Conservation (phyloP, 1,140 invertebrate genomes). For the Caerostris extrusa region DNA sequence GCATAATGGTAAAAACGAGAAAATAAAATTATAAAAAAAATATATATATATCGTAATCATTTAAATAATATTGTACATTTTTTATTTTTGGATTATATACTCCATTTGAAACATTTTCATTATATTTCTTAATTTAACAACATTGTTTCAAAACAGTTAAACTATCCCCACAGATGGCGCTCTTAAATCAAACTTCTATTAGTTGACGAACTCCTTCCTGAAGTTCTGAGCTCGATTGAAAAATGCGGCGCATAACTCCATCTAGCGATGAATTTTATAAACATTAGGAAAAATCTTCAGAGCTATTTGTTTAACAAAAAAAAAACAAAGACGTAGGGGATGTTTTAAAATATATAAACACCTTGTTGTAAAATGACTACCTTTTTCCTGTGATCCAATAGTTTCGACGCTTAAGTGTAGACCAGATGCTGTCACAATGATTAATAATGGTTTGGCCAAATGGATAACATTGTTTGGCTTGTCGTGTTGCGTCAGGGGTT, state of each 20-base stretch:
- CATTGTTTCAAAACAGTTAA: neutral
- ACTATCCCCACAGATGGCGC: slow-evolving; percentile 37
- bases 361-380: slow-evolving; percentile 47
- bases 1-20: too few relatives aligned
- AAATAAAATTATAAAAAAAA: too few relatives aligned
- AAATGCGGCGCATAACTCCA: slow-evolving; percentile 56
- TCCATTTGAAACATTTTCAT: too few relatives aligned
- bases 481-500: slow-evolving; percentile 58
- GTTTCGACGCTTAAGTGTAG: slow-evolving; percentile 13
- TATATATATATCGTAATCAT: too few relatives aligned
- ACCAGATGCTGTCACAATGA: slow-evolving; percentile 65
- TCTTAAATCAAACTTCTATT: slow-evolving; percentile 22
- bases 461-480: slow-evolving; percentile 71
- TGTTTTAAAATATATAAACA: slow-evolving; percentile 28
- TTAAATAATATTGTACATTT: too few relatives aligned
- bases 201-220: slow-evolving; percentile 17
- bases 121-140: neutral
- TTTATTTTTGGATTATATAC: too few relatives aligned
- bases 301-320: neutral
- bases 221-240: neutral
- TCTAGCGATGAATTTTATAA: slow-evolving; percentile 60
- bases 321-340: slow-evolving; percentile 29
- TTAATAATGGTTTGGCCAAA: slow-evolving; percentile 67
- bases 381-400: slow-evolving; percentile 12
- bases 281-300: neutral